Base-by-base conservation (phyloP, 2,113 vertebrate species). In the Haplotaxodon microlepis region DNA sequence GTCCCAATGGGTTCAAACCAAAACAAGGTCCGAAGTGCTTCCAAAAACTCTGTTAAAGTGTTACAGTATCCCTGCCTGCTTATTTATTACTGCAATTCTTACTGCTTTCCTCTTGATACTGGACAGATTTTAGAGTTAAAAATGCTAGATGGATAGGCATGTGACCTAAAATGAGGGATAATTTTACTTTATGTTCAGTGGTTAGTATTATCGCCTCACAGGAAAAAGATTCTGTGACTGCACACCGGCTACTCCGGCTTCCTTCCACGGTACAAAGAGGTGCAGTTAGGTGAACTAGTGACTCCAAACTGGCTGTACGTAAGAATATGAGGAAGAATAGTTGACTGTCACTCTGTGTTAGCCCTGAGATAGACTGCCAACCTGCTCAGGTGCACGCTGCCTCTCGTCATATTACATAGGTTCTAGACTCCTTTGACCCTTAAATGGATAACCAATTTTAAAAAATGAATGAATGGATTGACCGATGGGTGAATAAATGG, bases 341-440 rank as follows among this genome's bases (percentile, higher is more conserved):
- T 45, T 45, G 69, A 9, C 63, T 24, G 63, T 71, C 40, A 73
- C 14, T 73, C 69, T 73, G 38, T 73, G 69, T 73, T 45, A 73
- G 38, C 66, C 66, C 21, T 27, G 38, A 45, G 0, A 45, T 27
- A 45, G 19, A 21, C 19, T 13, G 63, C 11, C 19, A 16, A 45
- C 38, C 66, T 73, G 21, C 21, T 9, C 66, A 27, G 66, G 38
- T 45, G 13, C 9, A 4, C 2, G 21, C 40, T 7, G 21, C 40
- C 69, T 73, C 21, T 73, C 0, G 2, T 24, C 0, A 27, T 45
- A 10, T 4, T 0, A 45, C 38, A 17, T 3, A 2, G 9, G 1
- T 27, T 10, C 9, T 24, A 73, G 38, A 24, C n/a, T 24, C 21
- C 66, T 42, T 42, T 24, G n/a, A 42, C 38, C 63, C 34, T 38